Evolutionary conservation across 2,113 vertebrate species (phyloP).

Genomic region (Micronycteris hirsuta): DNA sequence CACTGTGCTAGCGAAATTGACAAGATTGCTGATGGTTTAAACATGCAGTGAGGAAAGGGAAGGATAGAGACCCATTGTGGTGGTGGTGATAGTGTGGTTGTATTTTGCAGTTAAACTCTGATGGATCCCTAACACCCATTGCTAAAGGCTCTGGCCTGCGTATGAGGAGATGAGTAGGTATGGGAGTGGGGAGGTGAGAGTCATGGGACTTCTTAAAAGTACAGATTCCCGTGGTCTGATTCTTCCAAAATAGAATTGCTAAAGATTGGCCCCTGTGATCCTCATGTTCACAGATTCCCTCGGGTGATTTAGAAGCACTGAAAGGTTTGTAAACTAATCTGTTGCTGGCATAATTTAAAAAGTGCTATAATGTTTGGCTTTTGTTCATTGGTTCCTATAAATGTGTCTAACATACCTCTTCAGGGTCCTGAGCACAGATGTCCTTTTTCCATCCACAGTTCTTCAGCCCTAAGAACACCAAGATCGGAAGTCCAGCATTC

Average conservation of each 20-base stretch:
- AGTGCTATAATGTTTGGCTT: neutral
- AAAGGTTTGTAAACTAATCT: neutral
- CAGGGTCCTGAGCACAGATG: neutral
- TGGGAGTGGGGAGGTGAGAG: neutral
- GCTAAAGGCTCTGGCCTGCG: neutral
- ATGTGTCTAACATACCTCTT: neutral
- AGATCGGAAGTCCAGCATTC: neutral
- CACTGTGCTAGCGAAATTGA: neutral
- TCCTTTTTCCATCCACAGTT: neutral
- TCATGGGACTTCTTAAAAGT: neutral
- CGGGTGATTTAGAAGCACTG: neutral
- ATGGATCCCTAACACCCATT: neutral
- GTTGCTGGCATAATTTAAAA: neutral
- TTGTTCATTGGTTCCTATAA: neutral
- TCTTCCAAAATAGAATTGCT: neutral
- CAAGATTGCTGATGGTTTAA: neutral
- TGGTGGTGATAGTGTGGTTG: neutral
- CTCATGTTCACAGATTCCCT: neutral
- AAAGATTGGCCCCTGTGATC: neutral
- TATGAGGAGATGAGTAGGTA: neutral
- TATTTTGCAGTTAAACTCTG: neutral
- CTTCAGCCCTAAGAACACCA: neutral
- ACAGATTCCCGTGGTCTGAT: neutral
- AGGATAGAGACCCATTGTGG: neutral
- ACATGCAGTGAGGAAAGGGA: neutral